Base-by-base conservation (phyloP, 2,797 vertebrate genomes). In the Odontamblyopus lacepedii region DNA sequence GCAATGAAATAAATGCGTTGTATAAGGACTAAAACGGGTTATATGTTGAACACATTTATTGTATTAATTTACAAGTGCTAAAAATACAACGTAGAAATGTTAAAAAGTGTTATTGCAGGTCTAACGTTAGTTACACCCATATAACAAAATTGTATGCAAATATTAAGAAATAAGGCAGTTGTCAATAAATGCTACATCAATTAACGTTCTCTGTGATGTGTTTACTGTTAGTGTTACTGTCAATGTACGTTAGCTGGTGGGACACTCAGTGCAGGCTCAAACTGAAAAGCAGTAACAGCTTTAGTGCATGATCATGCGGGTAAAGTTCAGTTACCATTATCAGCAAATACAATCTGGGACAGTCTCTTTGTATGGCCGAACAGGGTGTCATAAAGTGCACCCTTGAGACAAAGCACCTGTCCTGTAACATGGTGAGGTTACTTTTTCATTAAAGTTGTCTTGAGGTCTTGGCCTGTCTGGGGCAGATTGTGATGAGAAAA, bases 71-170 rank as follows among this genome's bases (percentile, higher is more conserved):
- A 72, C 73, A 91, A 92, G 92, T 93, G 92, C 92, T 92, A 83
- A 85, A 91, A 92, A 89, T 78, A 85, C 85, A 81, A 85, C 85
- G 86, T 93, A 93, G 77, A 93, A 93, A 92, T 86, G 83, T 85
- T 87, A 83, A 81, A 91, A 91, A 88, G 89, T 83, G 83, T 89
- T 89, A 87, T 73, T 84, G 84, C 55, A 72, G 85, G 82, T 83
- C 83, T 85, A 85, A 90, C 78, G 66, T 72, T 48, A 72, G 81
- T 88, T 85, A 87, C 74, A 85, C 74, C 79, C 73, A 69, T 84
- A 82, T 87, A 76, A 84, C 83, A 92, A 90, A 87, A 76, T 82
- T 56, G 83, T 83, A 87, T 83, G 78, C 62, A 85, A 82, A 64
- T 75, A 82, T 88, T 92, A 87, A 85, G 86, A 87, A 92, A 83